Base-by-base conservation (phyloP, 2,888 invertebrate genomes). In the Melieria picta region DNA sequence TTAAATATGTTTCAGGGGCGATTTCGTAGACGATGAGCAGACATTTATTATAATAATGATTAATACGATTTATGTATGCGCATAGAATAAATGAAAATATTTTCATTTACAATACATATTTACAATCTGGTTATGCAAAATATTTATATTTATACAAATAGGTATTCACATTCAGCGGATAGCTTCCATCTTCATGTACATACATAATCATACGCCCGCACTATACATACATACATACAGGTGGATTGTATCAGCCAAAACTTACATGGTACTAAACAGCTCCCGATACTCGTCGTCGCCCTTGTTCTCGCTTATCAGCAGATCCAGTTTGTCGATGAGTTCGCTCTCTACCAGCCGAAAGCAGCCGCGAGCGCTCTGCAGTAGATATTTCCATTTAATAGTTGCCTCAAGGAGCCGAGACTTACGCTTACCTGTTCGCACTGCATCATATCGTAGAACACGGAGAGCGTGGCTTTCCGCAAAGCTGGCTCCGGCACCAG, bases 231-330 rank as follows among this genome's bases (percentile, higher is more conserved):
- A 45, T 61, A 65, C 46, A 50, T 64, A 65, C 43, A 67, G 16
- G 16, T 16, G 16, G 16, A 1, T 16, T n/a, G 30, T 16, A 48
- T 30, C 30, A 43, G 5, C 30, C 43, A 58, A n/a, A 77, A 93
- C 96, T 95, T 89, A 97, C 97, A 97, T 97, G 68, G 96, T 95
- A 82, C 96, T 95, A 85, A 98, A 98, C n/a, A 98, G 90, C 75
- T 95, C 91, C 73, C 95, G 89, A 83, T 97, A 98, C 82, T 97
- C 95, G 82, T 95, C 95, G 80, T 98, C 97, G 0, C 97, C 97
- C 83, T 97, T 96, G 85, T 96, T 96, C 82, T 96, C 95, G 72
- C 96, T 96, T 61, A 98, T 94, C 45, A 97, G 88, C 75, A 95
- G 93, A 88, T 98, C 98, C 78, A 97, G 88, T 83, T 97, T 97